Percentiles rank a stretch among this genome's conserved stretches.
Evolutionary conservation across 2,113 vertebrate genomes (phyloP).

Genomic region (Ciconia maguari): DNA sequence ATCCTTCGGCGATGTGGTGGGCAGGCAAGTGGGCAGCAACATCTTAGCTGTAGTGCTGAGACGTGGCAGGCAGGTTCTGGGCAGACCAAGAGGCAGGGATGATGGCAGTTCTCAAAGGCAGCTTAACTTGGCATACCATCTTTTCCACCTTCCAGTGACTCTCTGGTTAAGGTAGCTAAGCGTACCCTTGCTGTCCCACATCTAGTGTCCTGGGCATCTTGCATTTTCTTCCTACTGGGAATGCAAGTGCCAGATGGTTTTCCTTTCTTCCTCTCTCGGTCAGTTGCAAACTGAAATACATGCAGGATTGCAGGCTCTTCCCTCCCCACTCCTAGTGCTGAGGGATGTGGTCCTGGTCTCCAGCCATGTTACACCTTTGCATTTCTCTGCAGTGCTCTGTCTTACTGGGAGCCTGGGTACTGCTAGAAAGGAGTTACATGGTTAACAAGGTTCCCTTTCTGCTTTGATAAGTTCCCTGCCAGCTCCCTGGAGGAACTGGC

Average conservation of each 20-base stretch:
- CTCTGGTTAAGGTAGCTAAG: not conserved
- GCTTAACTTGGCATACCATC: not conserved
- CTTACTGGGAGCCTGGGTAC: not conserved
- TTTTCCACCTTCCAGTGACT: not conserved
- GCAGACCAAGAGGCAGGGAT: not conserved
- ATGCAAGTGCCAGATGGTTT: not conserved
- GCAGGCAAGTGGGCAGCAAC: accelerated
- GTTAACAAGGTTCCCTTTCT: not conserved
- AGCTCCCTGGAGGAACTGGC: not conserved
- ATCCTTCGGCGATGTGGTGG: accelerated
- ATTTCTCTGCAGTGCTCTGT: not conserved
- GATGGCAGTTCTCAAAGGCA: not conserved
- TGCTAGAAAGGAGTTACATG: not conserved
- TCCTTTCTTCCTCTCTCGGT: not conserved
- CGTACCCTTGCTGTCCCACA: not conserved
- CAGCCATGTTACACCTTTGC: not conserved
- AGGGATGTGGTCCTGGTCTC: not conserved
- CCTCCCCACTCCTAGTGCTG: not conserved
- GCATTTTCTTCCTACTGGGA: not conserved
- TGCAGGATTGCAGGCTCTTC: not conserved
- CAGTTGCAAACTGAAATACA: not conserved
- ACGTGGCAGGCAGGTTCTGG: not conserved
- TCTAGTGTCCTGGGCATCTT: not conserved
- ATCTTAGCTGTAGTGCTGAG: not conserved
- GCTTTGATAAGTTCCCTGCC: not conserved